phyloP scores from a whole-genome alignment of 2,113 vertebrate genomes.

The Megaceryle maxima region DNA sequence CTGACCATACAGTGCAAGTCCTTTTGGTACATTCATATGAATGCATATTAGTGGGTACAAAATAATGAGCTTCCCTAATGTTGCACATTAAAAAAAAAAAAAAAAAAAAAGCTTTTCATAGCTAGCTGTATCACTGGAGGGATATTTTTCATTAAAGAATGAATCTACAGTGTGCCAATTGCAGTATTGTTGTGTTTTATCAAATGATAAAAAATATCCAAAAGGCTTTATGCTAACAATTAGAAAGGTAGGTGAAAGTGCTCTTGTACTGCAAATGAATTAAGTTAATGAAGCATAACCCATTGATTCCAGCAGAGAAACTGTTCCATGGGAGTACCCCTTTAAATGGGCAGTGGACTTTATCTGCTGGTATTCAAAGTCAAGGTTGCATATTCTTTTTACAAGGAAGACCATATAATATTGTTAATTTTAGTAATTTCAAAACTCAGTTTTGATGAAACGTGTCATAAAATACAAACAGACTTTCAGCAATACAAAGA shows the following conservation, averaged over 20 bases:
- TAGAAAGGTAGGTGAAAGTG: slow-evolving; percentile 6
- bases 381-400: neutral
- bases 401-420: neutral
- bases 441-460: neutral
- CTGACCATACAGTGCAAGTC: neutral
- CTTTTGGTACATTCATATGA: neutral
- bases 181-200: neutral
- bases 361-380: neutral
- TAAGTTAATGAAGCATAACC: slow-evolving; percentile 22
- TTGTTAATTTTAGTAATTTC: neutral
- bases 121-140: neutral
- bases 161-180: neutral
- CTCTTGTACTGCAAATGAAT: neutral
- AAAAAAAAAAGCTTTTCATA: neutral
- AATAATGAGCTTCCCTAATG: neutral
- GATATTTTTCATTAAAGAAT: neutral
- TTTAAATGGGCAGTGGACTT: neutral
- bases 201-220: neutral
- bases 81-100: neutral
- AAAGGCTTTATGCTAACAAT: slow-evolving; percentile 1
- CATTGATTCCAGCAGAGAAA: neutral
- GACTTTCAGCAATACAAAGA: neutral
- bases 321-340: neutral
- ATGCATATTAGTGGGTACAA: neutral
- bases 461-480: neutral